These are phyloP conservation scores for Drosophila neocordata DNA, from an alignment of 1,140 invertebrate species.

Conservation along the genomic window DNA sequence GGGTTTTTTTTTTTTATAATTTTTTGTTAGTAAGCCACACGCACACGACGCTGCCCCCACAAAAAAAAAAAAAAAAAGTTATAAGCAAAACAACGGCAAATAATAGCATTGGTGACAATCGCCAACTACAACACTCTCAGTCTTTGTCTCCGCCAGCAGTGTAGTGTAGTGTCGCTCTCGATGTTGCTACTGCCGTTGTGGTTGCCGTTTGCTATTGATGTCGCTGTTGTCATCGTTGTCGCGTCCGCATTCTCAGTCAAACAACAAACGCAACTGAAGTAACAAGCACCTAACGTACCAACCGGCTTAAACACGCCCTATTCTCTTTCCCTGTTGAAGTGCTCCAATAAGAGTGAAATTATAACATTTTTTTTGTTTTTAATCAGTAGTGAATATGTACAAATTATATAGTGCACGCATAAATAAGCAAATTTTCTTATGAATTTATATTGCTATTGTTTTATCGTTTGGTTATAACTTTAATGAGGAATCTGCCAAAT, in stretches of 20 bases:
- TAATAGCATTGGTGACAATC: constrained; percentile 64
- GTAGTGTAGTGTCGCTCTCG: constrained; percentile 30
- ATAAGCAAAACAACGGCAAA: constrained; percentile 27
- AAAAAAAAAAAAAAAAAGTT: constrained; percentile 61
- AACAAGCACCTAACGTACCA: constrained; percentile 58
- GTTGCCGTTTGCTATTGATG: constrained; percentile 12
- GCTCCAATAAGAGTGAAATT: constrained; percentile 47
- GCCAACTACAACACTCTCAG: constrained; percentile 62
- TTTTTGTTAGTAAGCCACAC: constrained; percentile 46
- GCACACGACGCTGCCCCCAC: constrained; percentile 38
- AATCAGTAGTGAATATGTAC: neutral
- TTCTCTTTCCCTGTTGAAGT: neutral
- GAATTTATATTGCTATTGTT: constrained; percentile 42
- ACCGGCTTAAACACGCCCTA: constrained; percentile 13
- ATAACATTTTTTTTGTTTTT: neutral
- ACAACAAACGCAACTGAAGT: constrained; percentile 79
- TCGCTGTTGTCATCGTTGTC: constrained; percentile 23
- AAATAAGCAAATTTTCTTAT: constrained; percentile 33
- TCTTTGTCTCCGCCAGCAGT: constrained; percentile 30
- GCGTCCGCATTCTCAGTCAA: constrained; percentile 74
- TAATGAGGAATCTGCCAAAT: constrained; percentile 63
- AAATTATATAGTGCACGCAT: neutral
- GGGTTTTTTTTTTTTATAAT: constrained; percentile 5
- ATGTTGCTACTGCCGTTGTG: constrained; percentile 22
- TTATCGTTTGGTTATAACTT: constrained; percentile 23